These are phyloP conservation scores for Tenthredo scrophulariae DNA, from an alignment of 2,888 invertebrate species.

Conservation along the genomic window DNA sequence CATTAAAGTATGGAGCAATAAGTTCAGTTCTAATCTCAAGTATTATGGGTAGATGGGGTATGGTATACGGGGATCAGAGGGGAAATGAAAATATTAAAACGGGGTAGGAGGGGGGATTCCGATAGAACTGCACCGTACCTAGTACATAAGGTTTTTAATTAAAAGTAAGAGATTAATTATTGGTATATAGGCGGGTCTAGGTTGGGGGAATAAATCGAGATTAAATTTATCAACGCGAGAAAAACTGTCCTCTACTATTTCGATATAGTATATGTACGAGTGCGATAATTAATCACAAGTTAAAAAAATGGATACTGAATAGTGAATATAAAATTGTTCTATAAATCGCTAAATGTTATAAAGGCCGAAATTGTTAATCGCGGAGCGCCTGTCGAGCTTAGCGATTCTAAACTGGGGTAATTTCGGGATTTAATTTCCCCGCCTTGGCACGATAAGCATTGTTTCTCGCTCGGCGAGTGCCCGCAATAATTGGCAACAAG, in stretches of 20 bases:
- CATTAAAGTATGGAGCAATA: slow-evolving; percentile 65
- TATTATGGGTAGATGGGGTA: slow-evolving; percentile 61
- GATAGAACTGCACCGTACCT: slow-evolving; percentile 54
- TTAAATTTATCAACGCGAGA: slow-evolving; percentile 49
- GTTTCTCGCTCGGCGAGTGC: slow-evolving; percentile 48
- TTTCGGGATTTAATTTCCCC: slow-evolving; percentile 32
- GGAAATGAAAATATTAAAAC: slow-evolving; percentile 69
- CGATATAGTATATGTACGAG: background rate
- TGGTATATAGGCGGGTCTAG: slow-evolving; percentile 19
- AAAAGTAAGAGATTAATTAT: slow-evolving; percentile 63
- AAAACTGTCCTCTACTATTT: slow-evolving; percentile 3
- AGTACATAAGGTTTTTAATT: slow-evolving; percentile 62
- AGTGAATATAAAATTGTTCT: background rate
- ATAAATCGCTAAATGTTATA: background rate
- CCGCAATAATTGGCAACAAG: slow-evolving; percentile 52
- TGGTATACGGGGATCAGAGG: slow-evolving; percentile 37
- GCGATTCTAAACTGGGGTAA: slow-evolving; percentile 30
- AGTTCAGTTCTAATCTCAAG: slow-evolving; percentile 74
- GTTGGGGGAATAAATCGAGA: slow-evolving; percentile 50
- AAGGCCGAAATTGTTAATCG: background rate
- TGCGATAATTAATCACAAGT: background rate
- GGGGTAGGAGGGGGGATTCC: slow-evolving; percentile 38
- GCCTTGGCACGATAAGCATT: slow-evolving; percentile 12
- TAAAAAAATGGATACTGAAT: background rate
- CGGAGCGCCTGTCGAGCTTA: background rate